Percentiles rank a stretch among this genome's conserved stretches.
Conservation (phyloP, 2,797 vertebrate genomes). For the Tympanoctomys barrerae region DNA sequence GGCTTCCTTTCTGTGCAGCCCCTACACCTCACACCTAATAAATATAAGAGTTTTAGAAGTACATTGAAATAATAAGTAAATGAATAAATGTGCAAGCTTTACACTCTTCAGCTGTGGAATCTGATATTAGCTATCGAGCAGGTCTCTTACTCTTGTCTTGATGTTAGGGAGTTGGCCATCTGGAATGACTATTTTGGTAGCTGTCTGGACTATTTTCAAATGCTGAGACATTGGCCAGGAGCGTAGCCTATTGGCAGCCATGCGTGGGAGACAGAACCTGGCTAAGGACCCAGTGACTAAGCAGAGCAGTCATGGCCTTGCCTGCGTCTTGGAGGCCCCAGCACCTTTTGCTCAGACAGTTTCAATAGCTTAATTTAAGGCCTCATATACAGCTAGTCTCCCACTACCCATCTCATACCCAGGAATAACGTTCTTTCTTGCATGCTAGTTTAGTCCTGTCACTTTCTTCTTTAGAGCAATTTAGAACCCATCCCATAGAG, state of each 20-base stretch:
- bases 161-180: neutral
- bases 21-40: neutral
- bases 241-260: neutral
- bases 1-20: neutral
- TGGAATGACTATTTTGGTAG: neutral
- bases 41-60: neutral
- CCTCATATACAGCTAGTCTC: neutral
- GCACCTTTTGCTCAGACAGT: neutral
- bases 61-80: neutral
- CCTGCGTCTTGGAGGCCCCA: neutral
- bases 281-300: neutral
- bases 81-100: neutral
- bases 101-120: neutral
- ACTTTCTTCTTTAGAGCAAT: neutral
- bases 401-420: neutral
- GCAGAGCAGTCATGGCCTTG: neutral
- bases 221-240: neutral
- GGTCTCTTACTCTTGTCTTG: neutral
- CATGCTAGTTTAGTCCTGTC: neutral
- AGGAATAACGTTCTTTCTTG: neutral
- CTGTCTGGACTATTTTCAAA: neutral
- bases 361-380: neutral
- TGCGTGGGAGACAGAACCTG: neutral
- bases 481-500: neutral
- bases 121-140: neutral